phyloP scores from a whole-genome alignment of 1,140 invertebrate genomes.

The Calephelis virginiensis region DNA sequence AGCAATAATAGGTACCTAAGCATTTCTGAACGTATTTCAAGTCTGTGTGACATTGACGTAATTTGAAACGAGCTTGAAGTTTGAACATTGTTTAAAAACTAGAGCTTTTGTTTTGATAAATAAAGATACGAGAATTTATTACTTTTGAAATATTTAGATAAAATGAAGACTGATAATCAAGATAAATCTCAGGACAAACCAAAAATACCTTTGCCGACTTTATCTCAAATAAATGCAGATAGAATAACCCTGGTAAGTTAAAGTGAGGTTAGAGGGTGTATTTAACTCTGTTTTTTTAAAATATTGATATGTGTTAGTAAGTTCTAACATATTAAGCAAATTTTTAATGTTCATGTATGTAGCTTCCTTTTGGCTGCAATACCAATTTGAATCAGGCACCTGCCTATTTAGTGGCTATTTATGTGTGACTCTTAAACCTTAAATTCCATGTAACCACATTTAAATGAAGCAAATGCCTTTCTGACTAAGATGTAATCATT shows the following conservation, averaged over 20 bases:
- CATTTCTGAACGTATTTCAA: constrained; percentile 21
- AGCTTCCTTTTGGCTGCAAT: too few species aligned
- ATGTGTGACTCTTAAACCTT: too few species aligned
- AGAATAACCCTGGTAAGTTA: constrained; percentile 86
- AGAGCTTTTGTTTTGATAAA: constrained; percentile 20
- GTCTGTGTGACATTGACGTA: constrained; percentile 32
- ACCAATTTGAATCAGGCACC: too few species aligned
- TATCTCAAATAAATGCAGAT: constrained; percentile 91
- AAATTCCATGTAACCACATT: too few species aligned
- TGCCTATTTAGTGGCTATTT: too few species aligned
- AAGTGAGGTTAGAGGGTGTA: constrained; percentile 50
- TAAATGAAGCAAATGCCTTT: too few species aligned
- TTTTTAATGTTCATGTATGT: too few species aligned
- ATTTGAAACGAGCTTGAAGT: constrained; percentile 27
- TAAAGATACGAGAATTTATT: constrained; percentile 9
- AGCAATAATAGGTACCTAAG: background rate
- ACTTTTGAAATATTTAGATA: constrained; percentile 26
- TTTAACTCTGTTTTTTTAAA: constrained; percentile 36
- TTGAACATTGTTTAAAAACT: constrained; percentile 34
- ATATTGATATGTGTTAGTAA: background rate
- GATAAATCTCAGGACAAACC: constrained; percentile 62
- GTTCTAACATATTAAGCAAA: background rate
- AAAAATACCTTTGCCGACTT: constrained; percentile 84
- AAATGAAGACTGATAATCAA: constrained; percentile 55
- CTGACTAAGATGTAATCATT: too few species aligned